These are phyloP conservation scores for Napeogenes inachia DNA, from an alignment of 2,888 invertebrate genomes.

Conservation along the genomic window DNA sequence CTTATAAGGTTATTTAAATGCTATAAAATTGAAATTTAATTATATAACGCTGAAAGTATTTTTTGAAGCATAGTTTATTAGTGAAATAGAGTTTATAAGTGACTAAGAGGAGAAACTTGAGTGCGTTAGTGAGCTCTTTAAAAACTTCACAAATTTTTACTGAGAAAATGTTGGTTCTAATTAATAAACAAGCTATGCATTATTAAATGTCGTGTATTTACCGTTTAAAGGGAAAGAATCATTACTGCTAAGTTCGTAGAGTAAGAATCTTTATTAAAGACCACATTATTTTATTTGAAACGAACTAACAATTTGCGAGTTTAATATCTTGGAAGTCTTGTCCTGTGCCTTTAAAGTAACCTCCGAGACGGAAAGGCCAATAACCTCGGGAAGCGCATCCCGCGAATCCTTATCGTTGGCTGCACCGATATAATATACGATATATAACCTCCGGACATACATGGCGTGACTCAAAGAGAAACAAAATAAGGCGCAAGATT, in stretches of 20 bases:
- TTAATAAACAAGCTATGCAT: neutral
- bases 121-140: conserved; percentile 20
- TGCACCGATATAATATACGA: conserved; percentile 17
- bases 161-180: conserved; percentile 1
- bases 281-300: neutral
- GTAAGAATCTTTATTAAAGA: conserved; percentile 1
- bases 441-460: conserved; percentile 11
- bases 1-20: neutral
- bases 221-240: neutral
- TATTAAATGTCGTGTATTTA: neutral
- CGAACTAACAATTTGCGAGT: neutral
- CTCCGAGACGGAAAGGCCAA: conserved; percentile 55
- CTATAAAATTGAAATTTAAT: too few relatives aligned
- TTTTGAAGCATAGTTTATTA: conserved; percentile 11
- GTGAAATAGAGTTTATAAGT: conserved; percentile 22
- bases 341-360: conserved; percentile 57
- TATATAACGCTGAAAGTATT: neutral
- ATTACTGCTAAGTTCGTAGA: neutral
- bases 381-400: conserved; percentile 62
- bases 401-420: conserved; percentile 63
- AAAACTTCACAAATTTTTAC: conserved; percentile 14
- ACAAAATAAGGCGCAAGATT: neutral
- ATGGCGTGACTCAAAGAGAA: conserved; percentile 10
- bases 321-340: conserved; percentile 10
- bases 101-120: conserved; percentile 16